Percentiles rank a stretch among this genome's conserved stretches.
Evolutionary conservation across 2,888 invertebrate genomes (phyloP).

Genomic region (Polymixis lichenea): DNA sequence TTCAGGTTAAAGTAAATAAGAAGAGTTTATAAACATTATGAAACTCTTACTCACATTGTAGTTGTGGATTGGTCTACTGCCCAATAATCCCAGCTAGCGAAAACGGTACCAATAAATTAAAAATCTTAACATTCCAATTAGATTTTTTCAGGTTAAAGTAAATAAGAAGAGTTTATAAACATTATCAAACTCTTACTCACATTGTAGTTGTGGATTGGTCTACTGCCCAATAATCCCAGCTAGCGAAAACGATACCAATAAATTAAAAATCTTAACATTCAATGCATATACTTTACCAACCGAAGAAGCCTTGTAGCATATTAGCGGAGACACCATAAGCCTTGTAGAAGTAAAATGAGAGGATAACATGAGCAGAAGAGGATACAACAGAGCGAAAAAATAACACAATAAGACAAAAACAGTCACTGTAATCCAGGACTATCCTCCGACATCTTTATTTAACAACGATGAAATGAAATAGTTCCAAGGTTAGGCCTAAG

Average conservation of each 20-base stretch:
- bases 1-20: background rate
- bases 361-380: too few relatives aligned
- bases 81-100: constrained; percentile 18
- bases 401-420: background rate
- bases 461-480: background rate
- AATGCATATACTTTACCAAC: background rate
- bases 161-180: background rate
- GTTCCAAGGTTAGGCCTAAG: background rate
- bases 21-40: background rate
- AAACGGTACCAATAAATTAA: constrained; percentile 21
- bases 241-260: constrained; percentile 22
- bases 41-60: constrained; percentile 19
- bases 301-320: background rate
- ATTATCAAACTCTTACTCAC: constrained; percentile 17
- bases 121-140: too few relatives aligned
- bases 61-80: background rate
- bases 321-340: background rate
- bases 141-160: background rate
- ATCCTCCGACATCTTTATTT: background rate
- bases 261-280: constrained; percentile 5
- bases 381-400: constrained; percentile 2
- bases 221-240: constrained; percentile 13
- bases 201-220: background rate
- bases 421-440: background rate
- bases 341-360: background rate